Conservation (phyloP, 2,113 vertebrate species). For the Aptenodytes patagonicus region DNA sequence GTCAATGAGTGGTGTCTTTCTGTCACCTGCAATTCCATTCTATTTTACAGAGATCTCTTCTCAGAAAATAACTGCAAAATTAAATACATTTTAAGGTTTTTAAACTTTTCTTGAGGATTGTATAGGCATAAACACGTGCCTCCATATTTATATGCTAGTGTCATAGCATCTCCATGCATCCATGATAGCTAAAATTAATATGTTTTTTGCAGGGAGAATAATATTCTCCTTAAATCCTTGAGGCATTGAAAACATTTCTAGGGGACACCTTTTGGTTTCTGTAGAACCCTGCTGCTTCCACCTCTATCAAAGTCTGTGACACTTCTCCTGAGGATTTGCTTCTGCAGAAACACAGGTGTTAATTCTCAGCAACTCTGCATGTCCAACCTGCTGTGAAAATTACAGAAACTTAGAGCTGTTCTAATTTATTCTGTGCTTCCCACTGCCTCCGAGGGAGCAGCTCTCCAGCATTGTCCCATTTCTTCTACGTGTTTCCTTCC, state of each 20-base stretch:
- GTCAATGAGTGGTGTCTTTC: neutral
- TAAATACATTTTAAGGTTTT: neutral
- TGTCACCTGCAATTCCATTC: neutral
- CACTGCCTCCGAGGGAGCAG: neutral
- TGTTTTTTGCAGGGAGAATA: neutral
- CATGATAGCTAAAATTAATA: neutral
- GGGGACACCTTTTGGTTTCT: neutral
- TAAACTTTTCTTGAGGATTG: neutral
- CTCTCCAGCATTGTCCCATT: neutral
- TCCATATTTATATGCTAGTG: neutral
- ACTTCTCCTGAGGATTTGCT: conserved; percentile 27
- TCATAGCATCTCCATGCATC: neutral
- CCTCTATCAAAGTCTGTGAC: conserved; percentile 2
- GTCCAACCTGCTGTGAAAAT: conserved; percentile 47
- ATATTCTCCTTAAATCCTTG: neutral
- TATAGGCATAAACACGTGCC: neutral
- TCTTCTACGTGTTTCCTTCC: neutral
- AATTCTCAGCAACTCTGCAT: conserved; percentile 28
- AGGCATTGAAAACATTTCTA: neutral
- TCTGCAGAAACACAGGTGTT: conserved; percentile 20
- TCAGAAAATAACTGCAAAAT: neutral
- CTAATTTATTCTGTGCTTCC: conserved; percentile 28
- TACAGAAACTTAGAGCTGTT: neutral
- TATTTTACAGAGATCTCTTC: neutral
- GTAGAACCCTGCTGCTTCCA: neutral